Conservation (phyloP, 2,888 invertebrate genomes). For the Cheilosia impressa region DNA sequence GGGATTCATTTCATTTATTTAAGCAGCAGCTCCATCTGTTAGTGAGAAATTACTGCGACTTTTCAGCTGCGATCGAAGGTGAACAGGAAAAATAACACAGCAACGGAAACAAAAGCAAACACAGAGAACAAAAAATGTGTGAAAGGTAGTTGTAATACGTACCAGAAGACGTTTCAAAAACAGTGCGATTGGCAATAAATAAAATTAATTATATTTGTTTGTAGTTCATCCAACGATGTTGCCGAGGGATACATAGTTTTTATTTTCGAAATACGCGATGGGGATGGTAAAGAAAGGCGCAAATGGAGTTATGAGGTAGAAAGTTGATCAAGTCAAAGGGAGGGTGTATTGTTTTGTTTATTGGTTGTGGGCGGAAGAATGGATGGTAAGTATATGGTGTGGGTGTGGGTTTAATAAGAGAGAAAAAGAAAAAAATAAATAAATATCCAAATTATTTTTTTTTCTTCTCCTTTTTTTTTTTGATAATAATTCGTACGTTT, state of each 20-base stretch:
- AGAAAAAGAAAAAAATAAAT: constrained; percentile 78
- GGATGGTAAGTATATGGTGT: constrained; percentile 70
- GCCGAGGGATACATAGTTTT: background rate
- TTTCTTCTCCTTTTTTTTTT: constrained; percentile 61
- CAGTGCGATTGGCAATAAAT: background rate
- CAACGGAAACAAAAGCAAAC: constrained; percentile 13
- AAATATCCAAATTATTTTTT: constrained; percentile 78
- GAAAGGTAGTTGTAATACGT: constrained; percentile 33
- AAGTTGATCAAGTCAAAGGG: constrained; percentile 47
- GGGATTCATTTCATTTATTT: constrained; percentile 33
- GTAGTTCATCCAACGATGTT: constrained; percentile 55
- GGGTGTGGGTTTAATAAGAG: constrained; percentile 76
- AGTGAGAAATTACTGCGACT: constrained; percentile 60
- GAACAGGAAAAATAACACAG: background rate
- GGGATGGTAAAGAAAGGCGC: constrained; percentile 31
- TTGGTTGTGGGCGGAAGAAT: constrained; percentile 51
- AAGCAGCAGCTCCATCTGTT: constrained; percentile 40
- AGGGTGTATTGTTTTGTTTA: constrained; percentile 22
- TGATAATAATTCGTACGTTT: constrained; percentile 59
- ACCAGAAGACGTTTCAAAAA: constrained; percentile 54
- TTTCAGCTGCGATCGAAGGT: constrained; percentile 42
- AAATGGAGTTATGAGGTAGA: constrained; percentile 21
- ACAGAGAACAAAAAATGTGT: background rate
- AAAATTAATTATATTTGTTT: constrained; percentile 9
- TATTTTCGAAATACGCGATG: constrained; percentile 32